phyloP scores from a whole-genome alignment of 64 coral and sea anemone species.

The Montipora sp. region DNA sequence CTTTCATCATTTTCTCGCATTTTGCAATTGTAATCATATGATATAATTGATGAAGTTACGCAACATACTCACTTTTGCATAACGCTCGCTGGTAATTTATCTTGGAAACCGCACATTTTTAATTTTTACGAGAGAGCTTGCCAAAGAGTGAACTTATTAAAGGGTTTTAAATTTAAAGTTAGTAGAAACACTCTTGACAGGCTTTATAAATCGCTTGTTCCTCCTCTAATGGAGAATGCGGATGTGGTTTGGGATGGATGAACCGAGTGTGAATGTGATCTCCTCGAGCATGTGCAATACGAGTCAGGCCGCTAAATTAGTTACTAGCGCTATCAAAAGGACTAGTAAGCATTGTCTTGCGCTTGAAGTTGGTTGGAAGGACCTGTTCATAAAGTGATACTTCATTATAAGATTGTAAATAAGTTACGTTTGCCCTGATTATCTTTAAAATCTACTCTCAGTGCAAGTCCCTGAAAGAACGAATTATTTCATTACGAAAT shows the following conservation, averaged over 20 bases:
- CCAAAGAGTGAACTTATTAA: slow-evolving; percentile 41
- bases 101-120: slow-evolving; percentile 40
- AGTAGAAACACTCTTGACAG: not conserved
- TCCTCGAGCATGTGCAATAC: slow-evolving; percentile 49
- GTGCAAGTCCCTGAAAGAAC: too few species aligned
- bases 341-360: not conserved
- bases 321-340: too few species aligned
- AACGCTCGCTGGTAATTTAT: slow-evolving; percentile 25
- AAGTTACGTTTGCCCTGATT: slow-evolving; percentile 5
- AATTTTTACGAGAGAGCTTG: slow-evolving; percentile 27
- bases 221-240: slow-evolving; percentile 47
- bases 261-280: slow-evolving; percentile 6
- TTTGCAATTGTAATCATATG: not conserved
- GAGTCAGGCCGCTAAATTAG: slow-evolving; percentile 16
- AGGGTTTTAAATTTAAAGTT: slow-evolving; percentile 17
- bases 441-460: not conserved
- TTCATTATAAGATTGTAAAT: slow-evolving; percentile 10
- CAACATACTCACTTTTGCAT: not conserved
- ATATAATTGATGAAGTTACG: not conserved
- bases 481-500: not conserved
- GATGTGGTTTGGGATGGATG: not conserved
- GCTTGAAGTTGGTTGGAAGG: slow-evolving; percentile 1
- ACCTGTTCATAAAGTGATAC: not conserved
- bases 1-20: not conserved
- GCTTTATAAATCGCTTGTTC: slow-evolving; percentile 16